Evolutionary conservation across 1,140 invertebrate species (phyloP), one percentile per base, ranked within the genome.

Genomic region (Pinna nobilis): DNA sequence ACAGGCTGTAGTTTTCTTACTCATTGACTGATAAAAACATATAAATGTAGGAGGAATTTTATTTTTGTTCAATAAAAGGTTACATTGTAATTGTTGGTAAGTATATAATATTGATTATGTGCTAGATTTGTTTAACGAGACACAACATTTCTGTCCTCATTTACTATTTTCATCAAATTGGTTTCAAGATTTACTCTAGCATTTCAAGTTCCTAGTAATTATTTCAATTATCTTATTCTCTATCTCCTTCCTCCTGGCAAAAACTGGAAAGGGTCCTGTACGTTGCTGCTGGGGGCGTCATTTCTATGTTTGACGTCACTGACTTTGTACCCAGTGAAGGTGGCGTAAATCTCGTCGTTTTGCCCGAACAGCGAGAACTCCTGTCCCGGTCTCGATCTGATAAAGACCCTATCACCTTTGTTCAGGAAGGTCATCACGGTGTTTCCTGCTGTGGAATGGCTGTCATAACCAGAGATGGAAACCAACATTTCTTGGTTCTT

Each of bases 301-400:
- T n/a, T n/a, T 25, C 18, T 25, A 37, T 41, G 44, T 13, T 25
- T 39, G 20, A 35, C 59, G 25, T 63, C 39, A 28, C 59, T 63
- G 35, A 63, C 59, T 41, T 63, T 63, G 39, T 70, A 77, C 23
- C 75, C 75, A 7, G 68, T 63, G 64, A 77, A 77, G 37, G 75
- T 77, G 5, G 69, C 59, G 33, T 77, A 77, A 2, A 77, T 53
- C 32, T 77, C 63, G 28, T 77, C 75, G 4, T 53, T 1, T 53
- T 28, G 49, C 3, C 75, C 75, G 57, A 72, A 77, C 33, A 77
- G 59, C 2, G 65, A 68, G 53, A 72, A 69, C 33, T 68, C 59
- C 47, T 75, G 73, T 47, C 66, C 59, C 7, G 64, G 59, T 55
- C 75, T 44, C 15, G 70, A 59, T 25, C 57, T 55, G 11, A 77